Conservation (phyloP, 1,140 invertebrate species). For the Anastatus disparis region DNA sequence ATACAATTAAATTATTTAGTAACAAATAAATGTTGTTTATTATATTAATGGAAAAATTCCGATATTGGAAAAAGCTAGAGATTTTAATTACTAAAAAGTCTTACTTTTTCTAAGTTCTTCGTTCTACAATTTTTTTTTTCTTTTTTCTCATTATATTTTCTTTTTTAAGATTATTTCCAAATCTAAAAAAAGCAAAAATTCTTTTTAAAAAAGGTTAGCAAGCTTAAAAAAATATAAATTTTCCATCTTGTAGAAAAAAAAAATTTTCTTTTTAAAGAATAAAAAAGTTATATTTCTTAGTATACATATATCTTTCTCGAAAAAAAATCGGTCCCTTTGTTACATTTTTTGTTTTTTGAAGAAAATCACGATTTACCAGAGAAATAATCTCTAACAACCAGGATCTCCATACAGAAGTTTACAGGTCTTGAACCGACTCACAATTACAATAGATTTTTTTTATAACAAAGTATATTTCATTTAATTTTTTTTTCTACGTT, state of each 20-base stretch:
- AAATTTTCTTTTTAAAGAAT: conserved; percentile 2
- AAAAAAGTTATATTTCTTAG: neutral
- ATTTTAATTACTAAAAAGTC: neutral
- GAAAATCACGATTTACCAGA: conserved; percentile 4
- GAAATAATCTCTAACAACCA: neutral
- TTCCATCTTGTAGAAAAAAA: neutral
- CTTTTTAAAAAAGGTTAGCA: conserved; percentile 22
- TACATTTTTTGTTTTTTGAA: neutral
- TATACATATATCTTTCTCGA: neutral
- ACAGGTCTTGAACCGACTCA: conserved; percentile 6
- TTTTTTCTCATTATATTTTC: neutral
- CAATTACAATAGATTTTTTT: conserved; percentile 4
- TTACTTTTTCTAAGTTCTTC: neutral
- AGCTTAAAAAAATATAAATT: conserved; percentile 31
- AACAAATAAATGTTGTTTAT: conserved; percentile 12
- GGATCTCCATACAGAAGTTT: conserved; percentile 15
- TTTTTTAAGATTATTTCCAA: neutral
- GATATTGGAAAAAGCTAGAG: conserved; percentile 1
- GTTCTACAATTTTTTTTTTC: neutral
- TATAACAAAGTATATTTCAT: conserved; percentile 27
- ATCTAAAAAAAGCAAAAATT: neutral
- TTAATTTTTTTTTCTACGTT: conserved; percentile 13
- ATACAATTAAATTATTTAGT: neutral
- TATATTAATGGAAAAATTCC: neutral
- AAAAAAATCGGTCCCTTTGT: conserved; percentile 10